phyloP scores from a whole-genome alignment of 2,113 vertebrate genomes.

The Ranitomeya variabilis region DNA sequence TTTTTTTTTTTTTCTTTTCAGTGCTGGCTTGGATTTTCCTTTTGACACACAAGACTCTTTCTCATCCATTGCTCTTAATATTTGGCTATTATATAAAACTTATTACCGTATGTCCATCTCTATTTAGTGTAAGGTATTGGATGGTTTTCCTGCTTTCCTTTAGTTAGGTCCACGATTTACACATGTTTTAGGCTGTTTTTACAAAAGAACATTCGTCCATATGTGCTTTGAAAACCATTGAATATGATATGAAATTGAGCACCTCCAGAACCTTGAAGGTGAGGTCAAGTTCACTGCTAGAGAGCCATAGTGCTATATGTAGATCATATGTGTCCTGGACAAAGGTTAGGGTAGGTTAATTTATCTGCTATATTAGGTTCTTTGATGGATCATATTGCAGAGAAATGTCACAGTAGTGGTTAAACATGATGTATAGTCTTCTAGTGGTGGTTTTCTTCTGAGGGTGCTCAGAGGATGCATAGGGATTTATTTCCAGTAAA shows the following conservation, averaged over 20 bases:
- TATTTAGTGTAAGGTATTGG: too few relatives aligned
- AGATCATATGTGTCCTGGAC: background rate
- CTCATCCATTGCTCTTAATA: too few relatives aligned
- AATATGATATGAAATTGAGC: background rate
- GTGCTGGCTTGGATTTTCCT: too few relatives aligned
- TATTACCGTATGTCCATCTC: too few relatives aligned
- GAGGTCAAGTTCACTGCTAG: conserved; percentile 6
- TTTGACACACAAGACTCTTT: too few relatives aligned
- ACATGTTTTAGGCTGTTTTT: too few relatives aligned
- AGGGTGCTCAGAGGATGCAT: background rate
- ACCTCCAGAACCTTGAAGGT: background rate
- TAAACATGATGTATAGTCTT: background rate
- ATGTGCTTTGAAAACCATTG: background rate
- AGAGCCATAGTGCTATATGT: background rate
- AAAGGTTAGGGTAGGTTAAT: background rate
- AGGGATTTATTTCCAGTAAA: background rate
- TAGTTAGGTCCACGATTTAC: too few relatives aligned
- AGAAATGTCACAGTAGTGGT: background rate
- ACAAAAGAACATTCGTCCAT: too few relatives aligned
- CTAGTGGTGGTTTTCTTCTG: background rate
- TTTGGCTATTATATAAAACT: too few relatives aligned
- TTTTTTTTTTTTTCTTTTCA: too few relatives aligned
- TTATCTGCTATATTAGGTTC: background rate
- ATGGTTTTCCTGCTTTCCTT: too few relatives aligned
- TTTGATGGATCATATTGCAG: background rate